A percentile compares a stretch with the other conserved stretches of the same genome.
These are phyloP conservation scores for Anguilla megastoma DNA, from an alignment of 2,797 vertebrate species.

Conservation along the genomic window DNA sequence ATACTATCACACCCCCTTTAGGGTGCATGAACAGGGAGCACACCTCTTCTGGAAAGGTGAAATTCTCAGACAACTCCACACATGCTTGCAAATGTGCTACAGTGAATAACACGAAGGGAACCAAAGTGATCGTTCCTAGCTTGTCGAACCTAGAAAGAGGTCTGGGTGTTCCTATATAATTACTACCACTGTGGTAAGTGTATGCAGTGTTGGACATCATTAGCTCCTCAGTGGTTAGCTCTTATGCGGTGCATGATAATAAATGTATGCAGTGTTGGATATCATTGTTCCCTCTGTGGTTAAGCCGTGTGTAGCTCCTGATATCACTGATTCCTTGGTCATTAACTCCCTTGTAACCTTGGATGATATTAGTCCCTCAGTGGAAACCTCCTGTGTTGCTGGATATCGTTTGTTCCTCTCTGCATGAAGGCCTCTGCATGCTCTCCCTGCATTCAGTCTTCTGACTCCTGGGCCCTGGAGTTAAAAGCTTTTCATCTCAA, in stretches of 20 bases:
- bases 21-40: neutral
- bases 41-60: neutral
- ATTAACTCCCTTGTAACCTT: neutral
- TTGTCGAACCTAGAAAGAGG: neutral
- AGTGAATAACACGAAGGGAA: neutral
- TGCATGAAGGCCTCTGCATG: neutral
- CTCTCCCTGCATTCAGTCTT: too few species aligned
- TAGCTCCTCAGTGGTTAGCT: neutral
- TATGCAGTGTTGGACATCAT: neutral
- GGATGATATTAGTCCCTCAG: neutral
- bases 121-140: neutral
- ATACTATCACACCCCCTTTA: neutral
- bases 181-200: neutral
- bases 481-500: too few species aligned
- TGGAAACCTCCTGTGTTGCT: neutral
- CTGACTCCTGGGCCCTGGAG: neutral
- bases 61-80: neutral
- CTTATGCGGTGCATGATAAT: neutral
- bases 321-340: neutral
- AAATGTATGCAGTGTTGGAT: neutral
- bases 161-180: neutral
- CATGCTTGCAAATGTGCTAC: neutral
- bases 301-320: neutral
- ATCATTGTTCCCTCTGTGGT: neutral
- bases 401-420: neutral